These are phyloP conservation scores for Heterocephalus glaber DNA, from an alignment of 2,113 vertebrate genomes.

Conservation along the genomic window DNA sequence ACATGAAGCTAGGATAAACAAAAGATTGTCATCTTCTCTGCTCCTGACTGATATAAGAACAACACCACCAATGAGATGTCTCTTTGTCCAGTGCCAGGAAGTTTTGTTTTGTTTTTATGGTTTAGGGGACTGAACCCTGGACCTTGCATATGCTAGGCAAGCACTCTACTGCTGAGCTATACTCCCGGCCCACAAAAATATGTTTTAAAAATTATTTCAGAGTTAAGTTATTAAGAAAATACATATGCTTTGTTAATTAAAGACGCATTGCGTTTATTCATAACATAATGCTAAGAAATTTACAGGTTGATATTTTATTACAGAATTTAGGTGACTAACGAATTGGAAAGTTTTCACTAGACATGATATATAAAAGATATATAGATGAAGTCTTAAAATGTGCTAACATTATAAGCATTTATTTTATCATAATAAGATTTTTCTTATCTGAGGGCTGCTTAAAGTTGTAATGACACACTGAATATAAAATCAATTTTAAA, in stretches of 20 bases:
- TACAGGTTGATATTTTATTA: conserved; percentile 47
- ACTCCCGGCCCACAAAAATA: background rate
- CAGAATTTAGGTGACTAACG: background rate
- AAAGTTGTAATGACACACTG: conserved; percentile 6
- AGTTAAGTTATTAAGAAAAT: conserved; percentile 25
- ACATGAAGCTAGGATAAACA: background rate
- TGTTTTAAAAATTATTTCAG: conserved; percentile 55
- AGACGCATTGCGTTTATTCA: conserved; percentile 5
- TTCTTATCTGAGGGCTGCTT: conserved; percentile 5
- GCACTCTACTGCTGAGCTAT: background rate
- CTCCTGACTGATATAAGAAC: conserved; percentile 71
- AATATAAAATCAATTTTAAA: conserved; percentile 43
- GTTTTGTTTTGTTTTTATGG: background rate
- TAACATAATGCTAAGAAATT: conserved; percentile 31
- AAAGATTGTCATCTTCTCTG: background rate
- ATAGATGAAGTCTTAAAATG: conserved; percentile 43
- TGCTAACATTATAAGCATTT: conserved; percentile 34
- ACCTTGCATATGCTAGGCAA: background rate
- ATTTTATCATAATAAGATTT: background rate
- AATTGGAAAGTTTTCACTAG: conserved; percentile 9
- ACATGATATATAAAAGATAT: conserved; percentile 2
- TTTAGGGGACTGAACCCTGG: background rate
- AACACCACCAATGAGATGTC: conserved; percentile 59
- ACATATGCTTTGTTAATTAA: conserved; percentile 36
- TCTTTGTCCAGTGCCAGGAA: conserved; percentile 61